Percentiles rank a stretch among this genome's conserved stretches.
Evolutionary conservation across 2,113 vertebrate species (phyloP).

Genomic region (Dasypus novemcinctus): DNA sequence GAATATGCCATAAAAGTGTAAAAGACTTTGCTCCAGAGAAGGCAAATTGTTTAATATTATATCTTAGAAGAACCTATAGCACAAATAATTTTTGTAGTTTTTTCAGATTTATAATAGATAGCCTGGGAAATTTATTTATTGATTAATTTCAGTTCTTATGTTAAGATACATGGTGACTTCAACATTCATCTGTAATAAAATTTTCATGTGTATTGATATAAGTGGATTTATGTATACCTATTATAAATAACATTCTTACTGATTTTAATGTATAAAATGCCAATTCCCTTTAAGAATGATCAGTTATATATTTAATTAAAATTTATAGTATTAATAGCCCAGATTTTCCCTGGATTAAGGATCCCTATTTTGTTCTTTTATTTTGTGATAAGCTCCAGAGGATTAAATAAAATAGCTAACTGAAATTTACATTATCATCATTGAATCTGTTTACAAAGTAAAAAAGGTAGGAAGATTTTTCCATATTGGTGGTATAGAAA

Average conservation of each 20-base stretch:
- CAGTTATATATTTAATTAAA: constrained; percentile 29
- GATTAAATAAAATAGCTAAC: constrained; percentile 57
- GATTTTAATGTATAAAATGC: constrained; percentile 35
- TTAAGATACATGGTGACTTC: not conserved
- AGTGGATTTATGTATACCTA: not conserved
- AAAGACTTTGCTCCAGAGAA: not conserved
- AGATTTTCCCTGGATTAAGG: constrained; percentile 5
- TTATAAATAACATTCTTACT: not conserved
- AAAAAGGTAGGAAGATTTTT: not conserved
- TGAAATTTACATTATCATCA: constrained; percentile 41
- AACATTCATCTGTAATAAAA: not conserved
- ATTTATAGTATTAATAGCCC: constrained; percentile 20
- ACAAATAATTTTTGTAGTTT: not conserved
- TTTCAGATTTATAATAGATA: not conserved
- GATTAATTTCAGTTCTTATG: not conserved
- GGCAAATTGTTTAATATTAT: not conserved
- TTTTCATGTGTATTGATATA: constrained; percentile 6
- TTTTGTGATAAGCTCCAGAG: constrained; percentile 51
- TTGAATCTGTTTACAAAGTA: constrained; percentile 44
- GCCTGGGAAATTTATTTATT: not conserved
- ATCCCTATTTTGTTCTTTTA: constrained; percentile 32
- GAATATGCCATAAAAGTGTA: not conserved
- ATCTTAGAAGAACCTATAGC: not conserved
- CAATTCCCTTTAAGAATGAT: constrained; percentile 17
- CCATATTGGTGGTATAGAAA: not conserved